Evolutionary conservation across 1,140 invertebrate genomes (phyloP), one percentile per base, ranked within the genome.

Genomic region (Hetaerina americana): DNA sequence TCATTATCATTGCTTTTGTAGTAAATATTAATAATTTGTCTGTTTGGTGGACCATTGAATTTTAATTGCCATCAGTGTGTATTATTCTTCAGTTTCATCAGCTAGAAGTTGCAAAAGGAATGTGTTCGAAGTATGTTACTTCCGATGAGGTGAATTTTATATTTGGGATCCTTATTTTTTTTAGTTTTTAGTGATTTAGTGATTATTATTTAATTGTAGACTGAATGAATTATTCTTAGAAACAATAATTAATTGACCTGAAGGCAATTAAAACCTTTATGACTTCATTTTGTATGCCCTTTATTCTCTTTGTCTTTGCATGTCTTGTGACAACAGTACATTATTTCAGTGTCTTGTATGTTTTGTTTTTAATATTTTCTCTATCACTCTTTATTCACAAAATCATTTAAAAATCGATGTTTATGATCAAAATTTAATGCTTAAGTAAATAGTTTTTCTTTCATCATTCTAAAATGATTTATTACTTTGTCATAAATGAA

Each of bases 301-400:
- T 72, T 72, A 72, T 75, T 66, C 71, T 78, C 72, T 73, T 78
- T 77, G n/a, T n/a, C n/a, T 75, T 72, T 74, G 74, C 70, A 70
- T 68, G 28, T 66, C 26, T 68, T 28, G 70, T 67, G 74, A 69
- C 31, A 73, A 68, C 69, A 72, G 66, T 70, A 68, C 70, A 68
- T 68, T 70, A 57, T 69, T 29, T 69, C 26, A 28, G 12, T 70
- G 57, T 73, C 73, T 66, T 66, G 66, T 70, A 25, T 66, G 68
- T 72, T 71, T 73, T 66, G 57, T 72, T 68, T 69, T 75, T 70
- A 72, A 29, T 68, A 28, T 75, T 73, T 76, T 69, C 75, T 75
- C 15, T 10, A 57, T 57, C 2, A 18, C 3, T 57, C 40, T 57
- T 18, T n/a, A 57, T 57, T 57, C 40, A 5, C 40, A 57, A n/a